Evolutionary conservation across 1,140 invertebrate species (phyloP).

Genomic region (Drosophila repletoides): DNA sequence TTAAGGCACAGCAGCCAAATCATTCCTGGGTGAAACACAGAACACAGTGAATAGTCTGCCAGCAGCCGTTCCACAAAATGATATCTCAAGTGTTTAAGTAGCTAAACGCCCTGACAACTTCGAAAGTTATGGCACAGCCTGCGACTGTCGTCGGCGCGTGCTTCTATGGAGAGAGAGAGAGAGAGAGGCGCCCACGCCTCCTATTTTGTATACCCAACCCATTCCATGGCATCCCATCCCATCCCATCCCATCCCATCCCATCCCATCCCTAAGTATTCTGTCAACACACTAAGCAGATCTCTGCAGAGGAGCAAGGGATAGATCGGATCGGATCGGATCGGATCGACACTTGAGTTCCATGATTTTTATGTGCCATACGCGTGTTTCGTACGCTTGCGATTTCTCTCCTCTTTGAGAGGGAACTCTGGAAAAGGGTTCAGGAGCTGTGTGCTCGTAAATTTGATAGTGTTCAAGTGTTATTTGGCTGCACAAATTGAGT

Average conservation of each 20-base stretch:
- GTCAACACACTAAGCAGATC: constrained; percentile 53
- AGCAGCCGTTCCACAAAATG: constrained; percentile 32
- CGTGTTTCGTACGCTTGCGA: constrained; percentile 41
- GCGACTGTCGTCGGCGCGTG: constrained; percentile 65
- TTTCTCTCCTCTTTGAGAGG: constrained; percentile 29
- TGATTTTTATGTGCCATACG: constrained; percentile 17
- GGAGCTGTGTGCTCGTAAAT: constrained; percentile 63
- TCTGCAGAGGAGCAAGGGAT: constrained; percentile 10
- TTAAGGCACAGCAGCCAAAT: constrained; percentile 65
- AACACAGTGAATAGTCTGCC: too few species aligned
- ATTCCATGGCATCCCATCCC: too few species aligned
- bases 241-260: too few species aligned
- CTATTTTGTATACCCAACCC: too few species aligned
- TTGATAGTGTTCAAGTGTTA: constrained; percentile 67
- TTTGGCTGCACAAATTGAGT: too few species aligned
- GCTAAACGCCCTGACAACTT: constrained; percentile 73
- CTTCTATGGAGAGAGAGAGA: constrained; percentile 38
- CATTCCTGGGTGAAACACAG: constrained; percentile 35
- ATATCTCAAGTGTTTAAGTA: constrained; percentile 78
- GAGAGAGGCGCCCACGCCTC: constrained; percentile 35
- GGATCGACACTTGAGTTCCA: constrained; percentile 68
- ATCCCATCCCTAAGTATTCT: constrained; percentile 52
- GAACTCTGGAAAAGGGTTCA: constrained; percentile 62
- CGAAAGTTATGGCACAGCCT: constrained; percentile 68
- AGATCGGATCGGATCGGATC: constrained; percentile 24